Conservation (phyloP, 2,888 invertebrate genomes). For the Caenorhabditis panamensis region DNA sequence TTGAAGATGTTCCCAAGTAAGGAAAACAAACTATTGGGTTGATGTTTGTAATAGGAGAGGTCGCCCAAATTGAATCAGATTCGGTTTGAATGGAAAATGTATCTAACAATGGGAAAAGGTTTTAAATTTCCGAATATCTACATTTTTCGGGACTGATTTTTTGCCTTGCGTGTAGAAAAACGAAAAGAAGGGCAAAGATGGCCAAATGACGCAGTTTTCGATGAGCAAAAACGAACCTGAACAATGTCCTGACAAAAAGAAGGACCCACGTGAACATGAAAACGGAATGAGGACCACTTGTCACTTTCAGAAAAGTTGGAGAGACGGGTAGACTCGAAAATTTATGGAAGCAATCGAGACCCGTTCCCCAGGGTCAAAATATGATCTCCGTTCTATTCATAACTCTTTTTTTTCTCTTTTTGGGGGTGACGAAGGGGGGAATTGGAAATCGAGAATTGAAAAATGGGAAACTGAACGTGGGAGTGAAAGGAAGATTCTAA, state of each 20-base stretch:
- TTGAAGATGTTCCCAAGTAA: too few species aligned
- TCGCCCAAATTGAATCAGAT: background rate
- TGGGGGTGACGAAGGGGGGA: background rate
- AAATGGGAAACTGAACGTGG: too few species aligned
- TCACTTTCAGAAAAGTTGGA: conserved; percentile 9
- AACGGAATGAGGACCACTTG: conserved; percentile 2
- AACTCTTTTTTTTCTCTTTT: background rate
- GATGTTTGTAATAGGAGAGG: too few species aligned
- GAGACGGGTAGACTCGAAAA: background rate
- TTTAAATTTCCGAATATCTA: background rate
- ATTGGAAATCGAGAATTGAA: background rate
- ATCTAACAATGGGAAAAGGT: background rate
- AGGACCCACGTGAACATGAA: background rate
- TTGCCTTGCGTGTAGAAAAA: background rate
- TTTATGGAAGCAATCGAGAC: background rate
- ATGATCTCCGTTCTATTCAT: conserved; percentile 1
- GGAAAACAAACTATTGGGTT: too few species aligned
- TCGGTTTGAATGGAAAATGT: background rate
- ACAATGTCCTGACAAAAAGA: too few species aligned
- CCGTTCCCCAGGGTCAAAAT: background rate
- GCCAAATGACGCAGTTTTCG: background rate
- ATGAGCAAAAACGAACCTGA: background rate
- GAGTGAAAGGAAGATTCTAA: background rate
- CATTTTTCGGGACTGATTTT: background rate
- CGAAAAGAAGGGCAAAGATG: background rate